Evolutionary conservation across 2,888 invertebrate genomes (phyloP).

Genomic region (Diaprepes abbreviatus): DNA sequence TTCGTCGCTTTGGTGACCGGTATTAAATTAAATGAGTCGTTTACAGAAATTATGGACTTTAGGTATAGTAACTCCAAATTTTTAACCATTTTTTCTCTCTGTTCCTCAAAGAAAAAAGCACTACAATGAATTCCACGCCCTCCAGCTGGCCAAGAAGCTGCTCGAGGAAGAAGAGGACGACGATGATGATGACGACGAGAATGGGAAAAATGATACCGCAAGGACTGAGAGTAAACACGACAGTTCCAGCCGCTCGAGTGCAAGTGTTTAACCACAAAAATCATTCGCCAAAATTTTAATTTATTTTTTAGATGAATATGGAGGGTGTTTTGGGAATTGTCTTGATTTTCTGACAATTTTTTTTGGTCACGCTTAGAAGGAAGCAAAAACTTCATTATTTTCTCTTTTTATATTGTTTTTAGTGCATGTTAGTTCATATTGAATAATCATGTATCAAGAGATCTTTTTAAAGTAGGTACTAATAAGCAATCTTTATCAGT

Average conservation of each 20-base stretch:
- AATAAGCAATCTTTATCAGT: too few relatives aligned
- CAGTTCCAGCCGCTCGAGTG: not conserved
- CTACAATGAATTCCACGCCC: constrained; percentile 97
- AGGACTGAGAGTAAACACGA: not conserved
- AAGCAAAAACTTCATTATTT: too few relatives aligned
- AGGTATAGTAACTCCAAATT: too few relatives aligned
- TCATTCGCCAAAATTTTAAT: constrained; percentile 4
- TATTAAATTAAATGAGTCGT: too few relatives aligned
- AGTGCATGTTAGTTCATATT: too few relatives aligned
- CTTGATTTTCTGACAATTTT: constrained; percentile 34
- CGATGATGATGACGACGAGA: constrained; percentile 67
- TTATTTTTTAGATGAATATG: constrained; percentile 12
- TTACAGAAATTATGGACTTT: too few relatives aligned
- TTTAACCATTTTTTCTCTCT: too few relatives aligned
- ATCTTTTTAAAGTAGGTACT: too few relatives aligned
- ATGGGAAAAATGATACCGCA: constrained; percentile 20
- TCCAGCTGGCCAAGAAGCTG: constrained; percentile 91
- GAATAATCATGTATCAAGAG: too few relatives aligned
- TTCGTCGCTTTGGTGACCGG: too few relatives aligned
- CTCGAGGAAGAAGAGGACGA: constrained; percentile 92
- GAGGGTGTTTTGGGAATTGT: not conserved
- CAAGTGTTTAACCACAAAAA: constrained; percentile 1
- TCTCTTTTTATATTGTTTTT: too few relatives aligned
- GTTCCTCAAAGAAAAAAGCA: constrained; percentile 82
- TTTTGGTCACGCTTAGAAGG: too few relatives aligned